Percentiles rank a stretch among this genome's conserved stretches.
phyloP scores from a whole-genome alignment of 2,797 vertebrate genomes.

The Melanotaenia trifasciata region DNA sequence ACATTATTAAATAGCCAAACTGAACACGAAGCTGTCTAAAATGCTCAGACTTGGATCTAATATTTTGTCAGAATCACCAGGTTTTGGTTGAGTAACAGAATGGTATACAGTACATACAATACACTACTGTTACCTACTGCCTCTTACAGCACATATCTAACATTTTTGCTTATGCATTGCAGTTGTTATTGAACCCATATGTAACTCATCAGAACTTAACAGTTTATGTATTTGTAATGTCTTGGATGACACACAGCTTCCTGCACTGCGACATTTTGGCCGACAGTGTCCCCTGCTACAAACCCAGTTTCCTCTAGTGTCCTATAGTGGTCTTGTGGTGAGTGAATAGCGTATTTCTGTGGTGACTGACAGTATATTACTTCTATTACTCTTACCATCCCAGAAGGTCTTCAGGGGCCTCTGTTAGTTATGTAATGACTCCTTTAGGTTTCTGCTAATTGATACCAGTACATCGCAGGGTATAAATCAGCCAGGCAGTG shows the following conservation, averaged over 20 bases:
- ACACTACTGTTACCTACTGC: no score
- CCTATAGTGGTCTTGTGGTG: constrained; percentile 77
- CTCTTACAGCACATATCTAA: constrained; percentile 17
- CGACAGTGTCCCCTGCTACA: constrained; percentile 54
- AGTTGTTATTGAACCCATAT: constrained; percentile 54
- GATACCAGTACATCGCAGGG: constrained; percentile 72
- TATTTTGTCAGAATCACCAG: constrained; percentile 43
- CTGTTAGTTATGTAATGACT: constrained; percentile 78
- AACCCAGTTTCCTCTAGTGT: constrained; percentile 75
- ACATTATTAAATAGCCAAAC: constrained; percentile 32
- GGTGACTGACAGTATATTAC: constrained; percentile 81
- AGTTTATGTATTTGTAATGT: constrained; percentile 46
- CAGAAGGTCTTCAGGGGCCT: constrained; percentile 71
- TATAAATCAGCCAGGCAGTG: constrained; percentile 79
- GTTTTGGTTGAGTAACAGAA: background rate
- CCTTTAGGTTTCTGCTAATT: constrained; percentile 80
- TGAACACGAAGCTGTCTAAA: constrained; percentile 23
- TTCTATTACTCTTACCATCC: constrained; percentile 75
- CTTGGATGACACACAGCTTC: constrained; percentile 63
- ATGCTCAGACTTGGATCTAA: constrained; percentile 22
- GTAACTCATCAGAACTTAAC: constrained; percentile 59
- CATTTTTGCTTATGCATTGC: constrained; percentile 31
- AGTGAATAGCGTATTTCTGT: constrained; percentile 74
- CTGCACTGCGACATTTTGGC: constrained; percentile 59
- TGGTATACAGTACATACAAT: no score